Evolutionary conservation across 1,140 invertebrate genomes (phyloP), one percentile per base, ranked within the genome.

Genomic region (Meteorus sp.): DNA sequence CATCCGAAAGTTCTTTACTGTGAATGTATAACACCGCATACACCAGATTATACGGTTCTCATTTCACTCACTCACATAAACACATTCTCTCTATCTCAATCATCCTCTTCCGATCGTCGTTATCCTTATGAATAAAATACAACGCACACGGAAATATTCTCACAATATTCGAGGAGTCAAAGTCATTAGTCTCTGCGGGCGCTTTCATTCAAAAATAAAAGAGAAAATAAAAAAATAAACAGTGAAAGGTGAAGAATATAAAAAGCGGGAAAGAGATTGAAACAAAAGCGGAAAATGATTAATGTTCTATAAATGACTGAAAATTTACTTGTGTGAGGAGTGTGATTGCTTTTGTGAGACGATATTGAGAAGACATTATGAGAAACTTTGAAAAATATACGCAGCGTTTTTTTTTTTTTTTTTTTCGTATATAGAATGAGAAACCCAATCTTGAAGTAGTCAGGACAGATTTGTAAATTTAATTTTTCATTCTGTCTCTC

Each of bases 381-480:
- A n/a, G 13, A 15, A 53, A 52, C 27, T 41, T 15, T 17, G 35
- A 37, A 33, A 11, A 33, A 33, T 11, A 7, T 33, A 6, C 11
- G 11, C 29, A 6, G 11, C 6, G 29, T 11, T 33, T n/a, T n/a
- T n/a, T n/a, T n/a, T n/a, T n/a, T n/a, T n/a, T n/a, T n/a, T n/a
- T n/a, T n/a, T n/a, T n/a, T n/a, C n/a, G n/a, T n/a, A n/a, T n/a
- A n/a, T n/a, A n/a, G 29, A 33, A 7, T 29, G 27, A 29, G 27
- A 29, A 29, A 4, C 27, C 53, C 64, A 66, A 65, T 69, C 54
- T 62, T 56, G 67, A 71, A 69, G 68, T 70, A 73, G 69, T 72
- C 69, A 66, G 62, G 69, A 73, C 65, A 71, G 73, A 75, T 75
- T 73, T 74, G 71, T 72, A 73, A 73, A 72, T 75, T 66, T 70